phyloP scores from a whole-genome alignment of 2,113 vertebrate species.

The Limanda limanda region DNA sequence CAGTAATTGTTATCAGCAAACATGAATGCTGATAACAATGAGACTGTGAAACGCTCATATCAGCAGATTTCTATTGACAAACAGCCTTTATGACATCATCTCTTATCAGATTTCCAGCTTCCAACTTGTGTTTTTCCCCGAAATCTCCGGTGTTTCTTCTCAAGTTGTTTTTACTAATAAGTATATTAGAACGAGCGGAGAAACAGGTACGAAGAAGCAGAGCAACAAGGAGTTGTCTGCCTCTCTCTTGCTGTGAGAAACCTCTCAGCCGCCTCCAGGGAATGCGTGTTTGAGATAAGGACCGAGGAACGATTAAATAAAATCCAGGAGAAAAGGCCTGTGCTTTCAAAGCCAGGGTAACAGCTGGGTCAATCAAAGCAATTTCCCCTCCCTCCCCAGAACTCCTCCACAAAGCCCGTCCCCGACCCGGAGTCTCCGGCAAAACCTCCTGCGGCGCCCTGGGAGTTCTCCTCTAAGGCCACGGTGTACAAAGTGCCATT shows the following conservation, averaged over 20 bases:
- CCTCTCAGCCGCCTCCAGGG: constrained; percentile 69
- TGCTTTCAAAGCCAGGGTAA: constrained; percentile 80
- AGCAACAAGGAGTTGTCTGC: constrained; percentile 40
- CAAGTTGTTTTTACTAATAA: background rate
- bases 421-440: constrained; percentile 71
- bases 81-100: too few relatives aligned
- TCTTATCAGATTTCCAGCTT: too few relatives aligned
- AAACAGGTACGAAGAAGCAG: constrained; percentile 6
- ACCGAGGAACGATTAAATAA: constrained; percentile 81
- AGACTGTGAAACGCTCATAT: background rate
- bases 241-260: constrained; percentile 79
- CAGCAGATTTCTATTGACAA: too few relatives aligned
- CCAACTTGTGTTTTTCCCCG: background rate
- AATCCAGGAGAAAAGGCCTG: constrained; percentile 74
- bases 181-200: background rate
- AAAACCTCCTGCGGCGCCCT: constrained; percentile 63
- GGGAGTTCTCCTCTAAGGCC: constrained; percentile 78
- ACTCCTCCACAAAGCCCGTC: constrained; percentile 77
- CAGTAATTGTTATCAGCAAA: too few relatives aligned
- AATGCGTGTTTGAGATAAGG: constrained; percentile 78
- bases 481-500: constrained; percentile 81
- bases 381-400: constrained; percentile 78
- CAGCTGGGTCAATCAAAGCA: constrained; percentile 84
- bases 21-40: too few relatives aligned
- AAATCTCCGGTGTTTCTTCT: background rate